Evolutionary conservation across 2,888 invertebrate species (phyloP).

Genomic region (Tridacna crocea): DNA sequence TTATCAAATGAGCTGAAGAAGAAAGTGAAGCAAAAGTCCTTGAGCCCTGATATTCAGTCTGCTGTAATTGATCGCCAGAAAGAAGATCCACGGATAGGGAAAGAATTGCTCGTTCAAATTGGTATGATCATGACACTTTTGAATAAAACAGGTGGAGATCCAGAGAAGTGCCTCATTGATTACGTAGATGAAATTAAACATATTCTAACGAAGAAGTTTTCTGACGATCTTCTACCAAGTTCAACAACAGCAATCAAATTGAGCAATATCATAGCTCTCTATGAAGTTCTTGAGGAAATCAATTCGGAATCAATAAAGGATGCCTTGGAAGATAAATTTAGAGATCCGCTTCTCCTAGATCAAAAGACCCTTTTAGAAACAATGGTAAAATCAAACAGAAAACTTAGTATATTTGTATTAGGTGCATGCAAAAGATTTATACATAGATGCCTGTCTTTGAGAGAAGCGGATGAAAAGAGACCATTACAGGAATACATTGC

Average conservation of each 20-base stretch:
- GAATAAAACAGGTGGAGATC: constrained; percentile 59
- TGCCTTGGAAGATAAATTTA: constrained; percentile 49
- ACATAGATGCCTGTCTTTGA: constrained; percentile 58
- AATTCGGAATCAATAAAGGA: constrained; percentile 60
- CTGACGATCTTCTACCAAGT: constrained; percentile 54
- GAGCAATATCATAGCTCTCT: constrained; percentile 60
- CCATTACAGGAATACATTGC: constrained; percentile 51
- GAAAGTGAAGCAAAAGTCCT: constrained; percentile 46
- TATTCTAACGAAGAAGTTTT: constrained; percentile 38
- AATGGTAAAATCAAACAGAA: constrained; percentile 14
- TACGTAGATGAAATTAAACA: constrained; percentile 55
- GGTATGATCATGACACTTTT: constrained; percentile 63
- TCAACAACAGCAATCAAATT: constrained; percentile 60
- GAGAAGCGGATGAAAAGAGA: constrained; percentile 33
- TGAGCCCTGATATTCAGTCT: constrained; percentile 48
- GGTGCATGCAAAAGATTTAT: constrained; percentile 60
- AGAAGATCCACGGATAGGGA: constrained; percentile 36
- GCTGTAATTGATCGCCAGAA: constrained; percentile 42
- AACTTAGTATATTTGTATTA: constrained; percentile 39
- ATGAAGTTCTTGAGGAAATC: constrained; percentile 60
- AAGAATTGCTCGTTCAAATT: constrained; percentile 53
- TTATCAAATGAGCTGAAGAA: constrained; percentile 42
- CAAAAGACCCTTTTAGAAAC: constrained; percentile 31
- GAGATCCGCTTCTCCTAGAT: constrained; percentile 40
- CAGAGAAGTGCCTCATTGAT: constrained; percentile 52